These are phyloP conservation scores for Aspidoscelis tigris DNA, from an alignment of 2,113 vertebrate genomes.

Conservation along the genomic window DNA sequence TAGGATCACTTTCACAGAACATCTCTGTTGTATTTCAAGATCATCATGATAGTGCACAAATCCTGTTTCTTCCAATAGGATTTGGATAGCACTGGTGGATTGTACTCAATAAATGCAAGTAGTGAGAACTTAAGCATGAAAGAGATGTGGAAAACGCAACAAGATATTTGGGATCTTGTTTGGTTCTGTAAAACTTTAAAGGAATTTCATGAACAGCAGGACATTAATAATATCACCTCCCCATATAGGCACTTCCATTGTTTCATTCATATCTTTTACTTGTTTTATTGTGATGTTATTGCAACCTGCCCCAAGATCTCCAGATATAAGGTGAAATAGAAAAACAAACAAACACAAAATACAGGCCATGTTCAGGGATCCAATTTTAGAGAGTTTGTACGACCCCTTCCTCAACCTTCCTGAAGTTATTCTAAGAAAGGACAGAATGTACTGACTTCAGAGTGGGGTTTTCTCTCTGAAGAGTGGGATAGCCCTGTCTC, in stretches of 20 bases:
- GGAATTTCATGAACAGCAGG: conserved; percentile 46
- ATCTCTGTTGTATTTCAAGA: background rate
- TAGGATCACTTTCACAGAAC: background rate
- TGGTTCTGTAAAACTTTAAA: background rate
- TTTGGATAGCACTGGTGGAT: background rate
- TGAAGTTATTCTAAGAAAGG: background rate
- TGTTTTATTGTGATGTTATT: no score
- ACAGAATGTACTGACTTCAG: no score
- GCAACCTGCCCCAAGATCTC: background rate
- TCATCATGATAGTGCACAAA: background rate
- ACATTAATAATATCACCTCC: conserved; percentile 17
- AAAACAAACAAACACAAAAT: no score
- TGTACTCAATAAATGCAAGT: background rate
- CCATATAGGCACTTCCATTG: no score
- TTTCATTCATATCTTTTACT: no score
- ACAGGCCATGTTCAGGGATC: background rate
- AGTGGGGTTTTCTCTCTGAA: no score
- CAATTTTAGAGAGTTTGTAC: no score
- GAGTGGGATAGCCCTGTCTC: no score
- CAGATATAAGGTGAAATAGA: background rate
- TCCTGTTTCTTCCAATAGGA: background rate
- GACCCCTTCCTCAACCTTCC: no score
- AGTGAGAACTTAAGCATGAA: background rate
- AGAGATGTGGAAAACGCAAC: background rate
- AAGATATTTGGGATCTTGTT: background rate